Conservation (phyloP, 2,113 vertebrate genomes). For the Ceratotherium simum region DNA sequence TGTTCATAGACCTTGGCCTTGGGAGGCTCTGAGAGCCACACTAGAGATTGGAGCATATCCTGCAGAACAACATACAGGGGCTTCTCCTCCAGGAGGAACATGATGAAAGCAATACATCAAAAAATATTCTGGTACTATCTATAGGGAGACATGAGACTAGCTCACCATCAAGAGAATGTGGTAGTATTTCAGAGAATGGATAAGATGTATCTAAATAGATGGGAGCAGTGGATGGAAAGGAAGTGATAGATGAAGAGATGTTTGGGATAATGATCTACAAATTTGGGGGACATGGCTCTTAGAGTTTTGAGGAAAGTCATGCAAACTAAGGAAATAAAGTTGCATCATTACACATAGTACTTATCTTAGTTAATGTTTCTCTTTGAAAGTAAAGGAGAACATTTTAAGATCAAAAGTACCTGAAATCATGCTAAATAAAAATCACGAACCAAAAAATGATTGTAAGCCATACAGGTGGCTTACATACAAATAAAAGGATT, state of each 20-base stretch:
- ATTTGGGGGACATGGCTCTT: background rate
- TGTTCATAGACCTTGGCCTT: background rate
- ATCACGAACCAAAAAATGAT: background rate
- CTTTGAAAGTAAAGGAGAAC: background rate
- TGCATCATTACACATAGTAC: background rate
- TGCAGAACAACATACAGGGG: fast-evolving
- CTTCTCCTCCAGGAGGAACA: background rate
- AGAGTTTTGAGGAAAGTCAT: background rate
- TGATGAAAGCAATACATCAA: background rate
- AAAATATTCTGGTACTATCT: background rate
- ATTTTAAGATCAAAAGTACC: background rate
- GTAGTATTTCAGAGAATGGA: background rate
- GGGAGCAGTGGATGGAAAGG: no score
- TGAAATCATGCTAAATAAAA: background rate
- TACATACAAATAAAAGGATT: background rate
- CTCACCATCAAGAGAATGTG: background rate
- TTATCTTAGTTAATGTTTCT: background rate
- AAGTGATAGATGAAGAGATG: background rate
- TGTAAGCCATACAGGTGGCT: background rate
- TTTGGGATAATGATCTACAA: background rate
- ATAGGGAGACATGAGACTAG: background rate
- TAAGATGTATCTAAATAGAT: background rate
- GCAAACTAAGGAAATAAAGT: background rate
- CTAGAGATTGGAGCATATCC: no score
- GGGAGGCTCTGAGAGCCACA: background rate